These are phyloP conservation scores for Cylindroiulus punctatus DNA, from an alignment of 2,888 invertebrate species.

Conservation along the genomic window DNA sequence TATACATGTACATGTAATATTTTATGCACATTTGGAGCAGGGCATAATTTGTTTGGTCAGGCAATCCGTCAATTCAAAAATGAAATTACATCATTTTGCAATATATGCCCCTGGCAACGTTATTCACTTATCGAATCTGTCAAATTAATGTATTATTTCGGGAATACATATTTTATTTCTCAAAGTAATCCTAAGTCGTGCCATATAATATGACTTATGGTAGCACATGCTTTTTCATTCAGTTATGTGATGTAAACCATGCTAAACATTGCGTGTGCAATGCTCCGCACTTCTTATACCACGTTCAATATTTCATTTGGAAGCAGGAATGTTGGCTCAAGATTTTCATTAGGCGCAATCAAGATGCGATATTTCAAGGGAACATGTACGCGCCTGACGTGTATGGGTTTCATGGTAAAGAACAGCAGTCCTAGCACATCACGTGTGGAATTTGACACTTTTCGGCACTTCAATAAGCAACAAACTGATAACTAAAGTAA, in stretches of 20 bases:
- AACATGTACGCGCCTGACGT: not conserved
- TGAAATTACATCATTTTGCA: not conserved
- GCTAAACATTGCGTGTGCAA: not conserved
- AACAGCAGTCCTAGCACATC: not conserved
- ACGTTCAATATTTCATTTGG: not conserved
- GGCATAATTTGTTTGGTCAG: not conserved
- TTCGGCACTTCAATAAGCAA: not conserved
- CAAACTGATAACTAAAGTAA: conserved; percentile 20
- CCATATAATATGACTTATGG: not conserved
- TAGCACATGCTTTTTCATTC: not conserved
- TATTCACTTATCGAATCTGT: not conserved
- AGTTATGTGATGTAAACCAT: not conserved
- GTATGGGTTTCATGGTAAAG: not conserved
- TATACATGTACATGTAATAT: no score
- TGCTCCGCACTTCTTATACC: not conserved
- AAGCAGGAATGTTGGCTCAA: not conserved
- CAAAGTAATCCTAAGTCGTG: not conserved
- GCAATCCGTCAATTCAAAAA: not conserved
- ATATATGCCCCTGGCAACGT: not conserved
- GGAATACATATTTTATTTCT: not conserved
- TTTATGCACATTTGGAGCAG: no score
- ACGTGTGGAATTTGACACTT: not conserved
- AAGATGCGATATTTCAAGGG: not conserved
- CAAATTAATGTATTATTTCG: not conserved
- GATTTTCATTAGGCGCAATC: not conserved